These are phyloP conservation scores for Gracilinanus agilis DNA, from an alignment of 2,113 vertebrate genomes.

Conservation along the genomic window DNA sequence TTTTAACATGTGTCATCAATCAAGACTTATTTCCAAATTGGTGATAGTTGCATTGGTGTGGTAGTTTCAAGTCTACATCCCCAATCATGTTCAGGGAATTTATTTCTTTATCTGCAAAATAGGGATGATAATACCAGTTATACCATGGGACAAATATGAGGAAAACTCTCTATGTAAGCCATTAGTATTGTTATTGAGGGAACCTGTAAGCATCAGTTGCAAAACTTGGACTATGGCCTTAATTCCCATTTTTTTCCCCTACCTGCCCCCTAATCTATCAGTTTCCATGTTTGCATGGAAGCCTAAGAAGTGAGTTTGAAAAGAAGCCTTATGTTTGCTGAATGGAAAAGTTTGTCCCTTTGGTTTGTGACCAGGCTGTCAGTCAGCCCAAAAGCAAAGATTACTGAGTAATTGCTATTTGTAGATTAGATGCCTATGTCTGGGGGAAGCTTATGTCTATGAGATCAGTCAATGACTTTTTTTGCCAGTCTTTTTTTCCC, in stretches of 20 bases:
- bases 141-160: background rate
- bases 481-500: background rate
- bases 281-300: slow-evolving; percentile 51
- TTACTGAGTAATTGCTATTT: background rate
- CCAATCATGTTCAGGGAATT: too few relatives aligned
- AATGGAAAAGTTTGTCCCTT: background rate
- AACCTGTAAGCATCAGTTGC: background rate
- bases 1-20: too few relatives aligned
- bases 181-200: background rate
- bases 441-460: background rate
- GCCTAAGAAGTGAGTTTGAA: background rate
- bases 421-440: background rate
- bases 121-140: background rate
- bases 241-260: slow-evolving; percentile 36
- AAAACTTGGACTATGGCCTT: slow-evolving; percentile 65
- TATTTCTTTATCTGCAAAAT: slow-evolving; percentile 4
- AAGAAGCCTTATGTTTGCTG: background rate
- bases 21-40: too few relatives aligned
- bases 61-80: too few relatives aligned
- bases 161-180: background rate
- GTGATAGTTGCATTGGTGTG: too few relatives aligned
- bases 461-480: background rate
- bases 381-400: background rate
- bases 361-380: background rate
- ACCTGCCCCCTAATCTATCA: background rate